These are phyloP conservation scores for Cylindroiulus punctatus DNA, from an alignment of 2,888 invertebrate species.

Conservation along the genomic window DNA sequence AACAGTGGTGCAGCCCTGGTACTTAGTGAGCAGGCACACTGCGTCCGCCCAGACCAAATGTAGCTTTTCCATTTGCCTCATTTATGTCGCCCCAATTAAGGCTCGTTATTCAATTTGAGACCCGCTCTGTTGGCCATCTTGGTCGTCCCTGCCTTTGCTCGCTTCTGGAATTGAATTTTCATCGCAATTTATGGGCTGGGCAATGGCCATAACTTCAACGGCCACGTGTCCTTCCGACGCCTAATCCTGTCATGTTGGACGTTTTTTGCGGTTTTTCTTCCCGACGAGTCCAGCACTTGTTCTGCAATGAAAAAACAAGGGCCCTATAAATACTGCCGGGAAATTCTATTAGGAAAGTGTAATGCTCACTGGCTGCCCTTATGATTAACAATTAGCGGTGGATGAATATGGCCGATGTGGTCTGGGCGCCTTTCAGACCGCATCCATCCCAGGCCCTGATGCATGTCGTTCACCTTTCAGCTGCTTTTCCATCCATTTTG, in stretches of 20 bases:
- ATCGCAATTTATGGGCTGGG: neutral
- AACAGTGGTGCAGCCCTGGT: neutral
- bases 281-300: too few species aligned
- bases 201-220: neutral
- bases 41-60: neutral
- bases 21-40: neutral
- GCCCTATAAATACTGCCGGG: neutral
- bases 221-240: neutral
- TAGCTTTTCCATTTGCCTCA: slow-evolving; percentile 26
- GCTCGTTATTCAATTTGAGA: neutral
- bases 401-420: neutral
- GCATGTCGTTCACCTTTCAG: neutral
- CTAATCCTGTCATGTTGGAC: neutral
- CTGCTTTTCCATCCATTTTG: neutral
- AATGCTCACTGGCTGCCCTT: neutral
- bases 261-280: neutral
- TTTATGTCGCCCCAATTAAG: slow-evolving; percentile 34
- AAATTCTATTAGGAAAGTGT: slow-evolving; percentile 34
- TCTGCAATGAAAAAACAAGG: neutral
- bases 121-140: slow-evolving; percentile 12
- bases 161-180: slow-evolving; percentile 29
- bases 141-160: slow-evolving; percentile 8
- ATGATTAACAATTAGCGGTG: neutral
- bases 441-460: neutral
- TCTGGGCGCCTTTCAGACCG: neutral